Conservation (phyloP, 2,888 invertebrate species). For the Gibbula magus region DNA sequence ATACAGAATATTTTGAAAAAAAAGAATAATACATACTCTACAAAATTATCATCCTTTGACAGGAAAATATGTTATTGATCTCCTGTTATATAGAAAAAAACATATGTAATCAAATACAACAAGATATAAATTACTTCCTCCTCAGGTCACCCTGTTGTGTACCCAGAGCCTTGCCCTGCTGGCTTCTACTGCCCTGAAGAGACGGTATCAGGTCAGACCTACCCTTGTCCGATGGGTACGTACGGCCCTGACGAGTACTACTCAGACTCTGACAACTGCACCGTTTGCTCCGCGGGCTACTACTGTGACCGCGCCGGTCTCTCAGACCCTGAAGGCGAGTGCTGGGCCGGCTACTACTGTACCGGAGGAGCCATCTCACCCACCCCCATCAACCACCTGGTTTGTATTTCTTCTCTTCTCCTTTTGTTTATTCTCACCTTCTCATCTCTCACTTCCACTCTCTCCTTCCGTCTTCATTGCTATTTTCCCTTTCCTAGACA, state of each 20-base stretch:
- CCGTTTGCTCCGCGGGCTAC: conserved; percentile 63
- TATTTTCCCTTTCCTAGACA: no score
- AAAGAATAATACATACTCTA: no score
- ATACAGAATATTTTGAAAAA: no score
- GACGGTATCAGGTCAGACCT: conserved; percentile 59
- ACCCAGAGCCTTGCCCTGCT: conserved; percentile 66
- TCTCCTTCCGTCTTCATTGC: not conserved
- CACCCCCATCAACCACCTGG: conserved; percentile 60
- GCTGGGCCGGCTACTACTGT: conserved; percentile 70
- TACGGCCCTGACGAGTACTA: conserved; percentile 61
- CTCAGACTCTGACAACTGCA: conserved; percentile 59
- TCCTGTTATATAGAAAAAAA: no score
- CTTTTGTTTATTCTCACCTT: not conserved
- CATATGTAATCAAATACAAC: no score
- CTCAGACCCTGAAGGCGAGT: conserved; percentile 61
- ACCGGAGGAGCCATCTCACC: conserved; percentile 58
- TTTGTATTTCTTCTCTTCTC: conserved; percentile 36
- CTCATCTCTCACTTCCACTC: not conserved
- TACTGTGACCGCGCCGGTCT: conserved; percentile 68
- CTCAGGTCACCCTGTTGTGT: conserved; percentile 62
- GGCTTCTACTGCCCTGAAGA: conserved; percentile 71
- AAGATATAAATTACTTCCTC: no score
- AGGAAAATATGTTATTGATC: no score
- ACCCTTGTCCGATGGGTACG: conserved; percentile 70
- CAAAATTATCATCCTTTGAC: no score